Percentiles rank a stretch among this genome's conserved stretches.
Evolutionary conservation across 2,888 invertebrate species (phyloP).

Genomic region (Liodrosophila aerea): DNA sequence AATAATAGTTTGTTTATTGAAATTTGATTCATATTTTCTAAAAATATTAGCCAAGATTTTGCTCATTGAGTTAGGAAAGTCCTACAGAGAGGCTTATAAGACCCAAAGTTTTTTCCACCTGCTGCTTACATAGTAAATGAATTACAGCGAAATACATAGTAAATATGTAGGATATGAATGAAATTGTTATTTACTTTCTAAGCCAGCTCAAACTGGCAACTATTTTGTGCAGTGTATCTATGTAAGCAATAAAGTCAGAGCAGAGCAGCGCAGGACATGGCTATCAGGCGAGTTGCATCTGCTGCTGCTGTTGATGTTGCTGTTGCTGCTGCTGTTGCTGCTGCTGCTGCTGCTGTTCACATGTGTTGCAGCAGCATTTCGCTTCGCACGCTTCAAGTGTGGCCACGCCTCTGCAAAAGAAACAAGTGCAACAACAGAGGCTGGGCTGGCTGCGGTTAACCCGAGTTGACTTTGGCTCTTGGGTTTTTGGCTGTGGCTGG

Average conservation of each 20-base stretch:
- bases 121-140: too few species aligned
- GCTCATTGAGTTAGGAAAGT: too few species aligned
- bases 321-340: conserved; percentile 38
- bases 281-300: conserved; percentile 50
- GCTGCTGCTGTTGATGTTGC: conserved; percentile 36
- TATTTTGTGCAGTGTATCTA: not conserved
- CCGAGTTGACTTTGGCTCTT: conserved; percentile 14
- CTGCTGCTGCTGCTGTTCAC: conserved; percentile 5
- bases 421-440: conserved; percentile 53
- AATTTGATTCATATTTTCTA: too few species aligned
- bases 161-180: too few species aligned
- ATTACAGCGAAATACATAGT: too few species aligned
- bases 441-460: conserved; percentile 56
- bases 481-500: conserved; percentile 21
- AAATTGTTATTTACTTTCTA: too few species aligned
- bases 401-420: conserved; percentile 51
- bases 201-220: too few species aligned
- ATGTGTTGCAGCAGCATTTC: not conserved
- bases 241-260: not conserved
- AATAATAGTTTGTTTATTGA: too few species aligned
- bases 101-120: too few species aligned
- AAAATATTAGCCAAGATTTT: too few species aligned
- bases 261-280: conserved; percentile 8
- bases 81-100: too few species aligned
- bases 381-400: conserved; percentile 55